phyloP scores from a whole-genome alignment of 92 coral and sea anemone species.

The Isaurus tuberculatus region DNA sequence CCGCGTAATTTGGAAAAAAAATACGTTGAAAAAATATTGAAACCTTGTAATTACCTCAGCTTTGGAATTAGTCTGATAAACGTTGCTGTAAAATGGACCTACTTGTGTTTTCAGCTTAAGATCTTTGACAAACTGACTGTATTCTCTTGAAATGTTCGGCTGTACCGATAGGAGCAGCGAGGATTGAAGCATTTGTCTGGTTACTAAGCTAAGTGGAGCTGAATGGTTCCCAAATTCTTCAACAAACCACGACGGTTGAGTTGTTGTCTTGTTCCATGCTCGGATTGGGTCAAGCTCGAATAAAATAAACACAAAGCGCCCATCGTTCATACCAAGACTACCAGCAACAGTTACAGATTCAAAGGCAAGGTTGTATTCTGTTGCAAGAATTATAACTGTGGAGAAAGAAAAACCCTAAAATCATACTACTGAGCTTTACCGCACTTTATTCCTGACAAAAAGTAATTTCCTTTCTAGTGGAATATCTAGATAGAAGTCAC shows the following conservation, averaged over 20 bases:
- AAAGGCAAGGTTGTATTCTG: slow-evolving; percentile 72
- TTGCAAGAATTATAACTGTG: slow-evolving; percentile 80
- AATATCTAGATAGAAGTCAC: too few species aligned
- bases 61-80: slow-evolving; percentile 31
- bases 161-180: slow-evolving; percentile 66
- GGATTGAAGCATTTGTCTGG: slow-evolving; percentile 63
- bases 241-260: slow-evolving; percentile 51
- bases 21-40: too few species aligned
- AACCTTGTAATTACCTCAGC: neutral
- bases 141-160: slow-evolving; percentile 53
- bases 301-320: slow-evolving; percentile 70
- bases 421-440: neutral
- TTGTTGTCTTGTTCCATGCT: slow-evolving; percentile 50
- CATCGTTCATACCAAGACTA: slow-evolving; percentile 61
- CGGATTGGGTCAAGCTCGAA: slow-evolving; percentile 67
- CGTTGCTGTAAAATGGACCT: slow-evolving; percentile 58
- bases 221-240: slow-evolving; percentile 37
- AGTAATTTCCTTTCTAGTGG: too few species aligned
- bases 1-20: too few species aligned
- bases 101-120: slow-evolving; percentile 55
- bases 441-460: neutral
- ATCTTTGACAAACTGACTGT: slow-evolving; percentile 54
- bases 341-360: slow-evolving; percentile 72
- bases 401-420: neutral
- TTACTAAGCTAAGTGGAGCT: slow-evolving; percentile 5